Percentiles rank a stretch among this genome's conserved stretches.
phyloP scores from a whole-genome alignment of 2,113 vertebrate genomes.

The Piaya cayana region DNA sequence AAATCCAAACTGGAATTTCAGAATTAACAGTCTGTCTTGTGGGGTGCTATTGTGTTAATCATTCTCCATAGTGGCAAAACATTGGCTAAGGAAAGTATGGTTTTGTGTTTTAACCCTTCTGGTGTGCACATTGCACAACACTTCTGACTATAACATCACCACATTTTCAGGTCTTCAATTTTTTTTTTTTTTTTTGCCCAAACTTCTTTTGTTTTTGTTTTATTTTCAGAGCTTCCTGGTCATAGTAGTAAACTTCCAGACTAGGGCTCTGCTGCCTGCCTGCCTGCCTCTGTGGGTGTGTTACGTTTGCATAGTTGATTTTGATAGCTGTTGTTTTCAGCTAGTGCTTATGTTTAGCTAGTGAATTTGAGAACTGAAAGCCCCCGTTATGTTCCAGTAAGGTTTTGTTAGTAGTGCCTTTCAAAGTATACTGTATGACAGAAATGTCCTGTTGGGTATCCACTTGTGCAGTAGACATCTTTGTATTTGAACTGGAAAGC shows the following conservation, averaged over 20 bases:
- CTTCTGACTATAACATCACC: not conserved
- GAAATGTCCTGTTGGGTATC: not conserved
- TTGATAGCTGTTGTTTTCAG: not conserved
- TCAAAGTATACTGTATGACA: not conserved
- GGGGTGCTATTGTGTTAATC: not conserved
- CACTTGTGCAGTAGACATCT: not conserved
- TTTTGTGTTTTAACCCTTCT: not conserved
- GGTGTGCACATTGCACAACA: not conserved
- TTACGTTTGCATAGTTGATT: not conserved
- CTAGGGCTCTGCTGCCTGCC: not conserved
- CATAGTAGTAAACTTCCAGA: not conserved
- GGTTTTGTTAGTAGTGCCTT: not conserved
- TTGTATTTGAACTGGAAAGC: not conserved
- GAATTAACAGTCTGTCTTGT: not conserved
- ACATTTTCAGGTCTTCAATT: not conserved
- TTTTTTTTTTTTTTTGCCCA: not conserved
- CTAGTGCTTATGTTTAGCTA: not conserved
- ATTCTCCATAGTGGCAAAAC: conserved; percentile 14
- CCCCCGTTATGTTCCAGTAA: not conserved
- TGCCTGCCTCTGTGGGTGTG: not conserved
- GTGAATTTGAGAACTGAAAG: not conserved
- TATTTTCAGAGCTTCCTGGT: not conserved
- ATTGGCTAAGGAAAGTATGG: not conserved
- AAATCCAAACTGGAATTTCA: not conserved
- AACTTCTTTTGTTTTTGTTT: not conserved